Conservation (phyloP, 2,888 invertebrate species). For the Phyllotreta cruciferae region DNA sequence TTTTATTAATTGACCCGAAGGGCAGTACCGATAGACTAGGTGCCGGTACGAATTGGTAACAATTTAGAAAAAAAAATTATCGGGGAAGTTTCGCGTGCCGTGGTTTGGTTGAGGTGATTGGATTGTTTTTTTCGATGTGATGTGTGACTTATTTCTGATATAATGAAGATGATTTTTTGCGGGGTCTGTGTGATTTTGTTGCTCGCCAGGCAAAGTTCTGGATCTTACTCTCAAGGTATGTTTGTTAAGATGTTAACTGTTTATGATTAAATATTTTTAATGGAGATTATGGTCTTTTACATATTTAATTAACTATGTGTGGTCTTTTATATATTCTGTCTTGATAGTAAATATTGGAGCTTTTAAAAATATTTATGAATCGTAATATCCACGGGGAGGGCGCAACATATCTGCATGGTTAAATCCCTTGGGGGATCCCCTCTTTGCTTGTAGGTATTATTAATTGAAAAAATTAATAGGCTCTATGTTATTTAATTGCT, state of each 20-base stretch:
- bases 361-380: too few species aligned
- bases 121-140: conserved; percentile 27
- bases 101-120: conserved; percentile 21
- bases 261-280: too few species aligned
- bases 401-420: too few species aligned
- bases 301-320: too few species aligned
- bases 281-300: too few species aligned
- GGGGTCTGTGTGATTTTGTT: conserved; percentile 20
- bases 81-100: conserved; percentile 24
- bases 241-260: neutral
- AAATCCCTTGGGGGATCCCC: too few species aligned
- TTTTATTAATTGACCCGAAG: neutral
- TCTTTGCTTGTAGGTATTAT: too few species aligned
- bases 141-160: conserved; percentile 30
- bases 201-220: conserved; percentile 12
- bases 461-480: too few species aligned
- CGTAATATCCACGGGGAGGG: too few species aligned
- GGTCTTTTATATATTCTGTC: too few species aligned
- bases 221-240: conserved; percentile 33
- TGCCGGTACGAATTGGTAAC: conserved; percentile 29
- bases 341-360: too few species aligned
- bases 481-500: too few species aligned
- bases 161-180: conserved; percentile 21
- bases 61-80: conserved; percentile 18
- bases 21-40: neutral